Conservation (phyloP, 2,797 vertebrate species). For the Tamandua tetradactyla region DNA sequence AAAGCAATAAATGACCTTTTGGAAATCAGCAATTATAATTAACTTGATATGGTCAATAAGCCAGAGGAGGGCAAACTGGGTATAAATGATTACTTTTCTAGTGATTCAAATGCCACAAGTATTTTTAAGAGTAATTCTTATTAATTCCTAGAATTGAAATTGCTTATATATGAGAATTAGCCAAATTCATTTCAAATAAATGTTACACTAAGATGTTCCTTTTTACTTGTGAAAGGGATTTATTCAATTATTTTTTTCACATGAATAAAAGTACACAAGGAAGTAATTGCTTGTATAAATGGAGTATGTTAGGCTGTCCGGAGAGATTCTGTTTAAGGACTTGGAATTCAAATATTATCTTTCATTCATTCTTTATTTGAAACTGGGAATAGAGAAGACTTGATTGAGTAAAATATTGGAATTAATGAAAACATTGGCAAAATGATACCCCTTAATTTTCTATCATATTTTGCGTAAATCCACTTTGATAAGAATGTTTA, state of each 20-base stretch:
- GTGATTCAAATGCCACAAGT: conserved; percentile 22
- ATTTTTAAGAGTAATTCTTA: background rate
- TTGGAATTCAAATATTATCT: background rate
- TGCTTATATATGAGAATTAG: background rate
- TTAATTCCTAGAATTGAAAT: conserved; percentile 44
- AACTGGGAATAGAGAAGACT: background rate
- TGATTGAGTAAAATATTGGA: background rate
- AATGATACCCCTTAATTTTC: background rate
- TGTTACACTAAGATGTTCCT: background rate
- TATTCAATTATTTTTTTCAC: background rate
- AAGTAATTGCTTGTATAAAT: background rate
- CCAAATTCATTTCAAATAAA: background rate
- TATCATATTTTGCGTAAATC: background rate
- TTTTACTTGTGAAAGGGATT: background rate
- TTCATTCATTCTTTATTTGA: background rate
- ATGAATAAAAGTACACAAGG: background rate
- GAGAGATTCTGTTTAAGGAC: background rate
- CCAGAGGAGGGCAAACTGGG: conserved; percentile 80
- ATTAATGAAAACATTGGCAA: background rate
- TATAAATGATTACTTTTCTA: conserved; percentile 73
- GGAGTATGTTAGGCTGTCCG: background rate
- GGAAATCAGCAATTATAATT: conserved; percentile 89
- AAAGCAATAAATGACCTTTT: conserved; percentile 87
- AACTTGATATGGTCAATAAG: conserved; percentile 87
- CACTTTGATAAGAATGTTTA: background rate